phyloP scores from a whole-genome alignment of 2,888 invertebrate species.

The Phragmatobia fuliginosa region DNA sequence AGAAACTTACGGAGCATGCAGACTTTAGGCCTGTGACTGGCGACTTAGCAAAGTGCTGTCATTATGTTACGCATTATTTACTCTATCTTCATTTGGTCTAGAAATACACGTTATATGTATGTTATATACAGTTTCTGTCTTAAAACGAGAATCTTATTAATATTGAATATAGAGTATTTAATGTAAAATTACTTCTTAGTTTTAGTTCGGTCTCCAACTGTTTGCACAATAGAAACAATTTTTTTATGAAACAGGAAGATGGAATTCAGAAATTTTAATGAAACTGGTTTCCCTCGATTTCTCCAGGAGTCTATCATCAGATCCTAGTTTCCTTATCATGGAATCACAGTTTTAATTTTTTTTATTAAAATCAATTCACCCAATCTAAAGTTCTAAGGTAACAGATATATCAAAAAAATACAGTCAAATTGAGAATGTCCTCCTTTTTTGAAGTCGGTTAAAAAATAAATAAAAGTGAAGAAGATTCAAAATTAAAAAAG shows the following conservation, averaged over 20 bases:
- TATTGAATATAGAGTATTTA: neutral
- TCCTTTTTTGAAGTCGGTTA: too few relatives aligned
- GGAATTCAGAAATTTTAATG: neutral
- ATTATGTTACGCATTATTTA: slow-evolving; percentile 2
- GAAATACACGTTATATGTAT: neutral
- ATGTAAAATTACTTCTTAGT: neutral
- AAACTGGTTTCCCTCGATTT: too few relatives aligned
- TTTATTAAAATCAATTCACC: too few relatives aligned
- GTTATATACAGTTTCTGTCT: neutral
- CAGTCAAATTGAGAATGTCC: too few relatives aligned
- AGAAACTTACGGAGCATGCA: slow-evolving; percentile 37
- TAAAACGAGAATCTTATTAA: neutral
- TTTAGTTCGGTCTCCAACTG: neutral
- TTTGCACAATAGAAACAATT: neutral
- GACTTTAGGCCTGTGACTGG: slow-evolving; percentile 28
- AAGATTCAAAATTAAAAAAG: neutral
- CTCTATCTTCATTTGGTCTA: neutral
- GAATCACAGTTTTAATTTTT: too few relatives aligned
- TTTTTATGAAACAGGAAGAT: too few relatives aligned
- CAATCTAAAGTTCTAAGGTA: too few relatives aligned
- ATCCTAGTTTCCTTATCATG: too few relatives aligned
- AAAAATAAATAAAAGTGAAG: too few relatives aligned
- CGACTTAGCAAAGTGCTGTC: slow-evolving; percentile 13
- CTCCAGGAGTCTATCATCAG: too few relatives aligned
- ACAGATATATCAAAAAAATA: too few relatives aligned